Evolutionary conservation across 2,888 invertebrate species (phyloP), one percentile per base, ranked within the genome.

Genomic region (Drosophila neotestacea): DNA sequence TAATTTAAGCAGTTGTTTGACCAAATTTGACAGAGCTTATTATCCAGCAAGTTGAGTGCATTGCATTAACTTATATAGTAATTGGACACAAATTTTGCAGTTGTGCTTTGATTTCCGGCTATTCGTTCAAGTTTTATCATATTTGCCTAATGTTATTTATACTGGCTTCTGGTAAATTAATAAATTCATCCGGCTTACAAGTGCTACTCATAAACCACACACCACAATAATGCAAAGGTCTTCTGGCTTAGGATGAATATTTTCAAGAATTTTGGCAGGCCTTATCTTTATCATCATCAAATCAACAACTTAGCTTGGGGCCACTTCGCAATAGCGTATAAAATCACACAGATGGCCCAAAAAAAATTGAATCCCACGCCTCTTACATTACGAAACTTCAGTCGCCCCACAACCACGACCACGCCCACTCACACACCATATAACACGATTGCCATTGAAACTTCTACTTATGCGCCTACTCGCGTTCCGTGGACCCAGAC

Each of bases 321-420:
- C 72, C 69, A 65, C 59, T 66, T 73, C 54, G 62, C 80, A 48
- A 47, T 65, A 56, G 63, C 59, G 46, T 63, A 65, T 52, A 66
- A 77, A 73, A 69, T 56, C 42, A 61, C 69, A 58, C 81, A 81
- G 81, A 81, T 85, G 85, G 80, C 80, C 52, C 46, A 36, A 51
- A 46, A 52, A 48, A 73, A 16, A 41, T 34, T 42, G 38, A 46
- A 34, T 51, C 58, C 52, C 64, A 56, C 52, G 66, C 62, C 69
- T 27, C 44, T 13, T 32, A 59, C 61, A 75, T 70, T 59, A 50
- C 50, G 4, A 30, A 54, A 11, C 41, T 30, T 39, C 36, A 30
- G 30, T 36, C 36, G 34, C 27, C 38, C 36, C 11, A 30, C 9
- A 13, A 7, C 32, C 50, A 22, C 58, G 16, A 46, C 39, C 46